Evolutionary conservation across 2,113 vertebrate species (phyloP).

Genomic region (Dasypus novemcinctus): DNA sequence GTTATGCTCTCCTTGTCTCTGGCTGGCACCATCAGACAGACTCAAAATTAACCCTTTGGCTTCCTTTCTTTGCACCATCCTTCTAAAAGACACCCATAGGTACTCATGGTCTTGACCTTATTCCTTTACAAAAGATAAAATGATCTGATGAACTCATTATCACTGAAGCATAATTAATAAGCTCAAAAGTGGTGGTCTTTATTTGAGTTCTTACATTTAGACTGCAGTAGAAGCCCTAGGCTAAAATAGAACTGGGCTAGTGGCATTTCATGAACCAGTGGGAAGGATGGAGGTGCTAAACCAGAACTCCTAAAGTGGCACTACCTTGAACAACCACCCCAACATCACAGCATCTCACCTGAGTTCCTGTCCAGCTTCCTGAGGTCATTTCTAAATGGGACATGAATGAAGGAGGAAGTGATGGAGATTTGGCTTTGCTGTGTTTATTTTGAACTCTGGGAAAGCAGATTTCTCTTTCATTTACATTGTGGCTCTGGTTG

Average conservation of each 20-base stretch:
- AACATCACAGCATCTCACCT: background rate
- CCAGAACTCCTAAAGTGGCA: background rate
- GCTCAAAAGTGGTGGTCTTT: background rate
- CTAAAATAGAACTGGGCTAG: background rate
- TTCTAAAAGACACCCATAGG: background rate
- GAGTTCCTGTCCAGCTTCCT: background rate
- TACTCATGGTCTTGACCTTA: background rate
- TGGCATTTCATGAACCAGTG: background rate
- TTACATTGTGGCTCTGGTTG: background rate
- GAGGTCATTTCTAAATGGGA: background rate
- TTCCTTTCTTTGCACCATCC: background rate
- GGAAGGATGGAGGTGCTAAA: background rate
- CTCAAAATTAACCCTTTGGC: background rate
- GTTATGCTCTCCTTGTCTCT: background rate
- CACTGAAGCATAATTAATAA: background rate
- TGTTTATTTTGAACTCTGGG: slow-evolving; percentile 56
- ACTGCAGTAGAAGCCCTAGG: background rate
- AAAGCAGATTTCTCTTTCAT: slow-evolving; percentile 59
- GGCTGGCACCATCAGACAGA: background rate
- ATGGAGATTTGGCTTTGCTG: slow-evolving; percentile 30
- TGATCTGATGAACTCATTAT: background rate
- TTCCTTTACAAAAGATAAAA: background rate
- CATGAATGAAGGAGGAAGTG: background rate
- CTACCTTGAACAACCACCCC: background rate
- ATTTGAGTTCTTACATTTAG: background rate